Evolutionary conservation across 1,140 invertebrate genomes (phyloP).

Genomic region (Propsilocerus akamusi): DNA sequence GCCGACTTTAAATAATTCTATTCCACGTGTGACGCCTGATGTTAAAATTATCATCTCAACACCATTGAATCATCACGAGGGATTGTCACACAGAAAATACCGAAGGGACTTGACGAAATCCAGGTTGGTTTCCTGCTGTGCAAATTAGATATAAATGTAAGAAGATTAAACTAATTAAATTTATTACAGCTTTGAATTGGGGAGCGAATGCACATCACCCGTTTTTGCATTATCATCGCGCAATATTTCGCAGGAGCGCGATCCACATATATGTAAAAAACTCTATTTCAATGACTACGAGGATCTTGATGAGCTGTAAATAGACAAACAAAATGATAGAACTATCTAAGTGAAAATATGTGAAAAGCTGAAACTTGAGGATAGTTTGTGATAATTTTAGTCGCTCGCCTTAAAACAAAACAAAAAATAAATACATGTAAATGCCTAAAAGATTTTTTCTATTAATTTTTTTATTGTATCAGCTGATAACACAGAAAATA

Average conservation of each 20-base stretch:
- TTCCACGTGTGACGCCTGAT: constrained; percentile 1
- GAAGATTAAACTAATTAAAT: background rate
- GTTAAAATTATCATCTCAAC: constrained; percentile 16
- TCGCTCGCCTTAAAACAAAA: no score
- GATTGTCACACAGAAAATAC: constrained; percentile 8
- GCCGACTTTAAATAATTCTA: constrained; percentile 13
- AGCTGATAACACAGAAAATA: no score
- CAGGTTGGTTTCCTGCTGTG: background rate
- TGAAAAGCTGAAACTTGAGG: no score
- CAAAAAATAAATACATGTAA: no score
- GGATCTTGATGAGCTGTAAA: background rate
- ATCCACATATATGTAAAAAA: background rate
- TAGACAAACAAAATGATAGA: background rate
- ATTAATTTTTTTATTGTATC: no score
- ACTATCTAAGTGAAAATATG: background rate
- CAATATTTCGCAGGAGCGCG: background rate
- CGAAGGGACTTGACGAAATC: constrained; percentile 14
- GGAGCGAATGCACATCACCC: background rate
- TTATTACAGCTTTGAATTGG: background rate
- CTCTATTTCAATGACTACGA: background rate
- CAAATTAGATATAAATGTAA: no score
- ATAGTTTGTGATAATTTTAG: no score
- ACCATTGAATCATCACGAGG: constrained; percentile 12
- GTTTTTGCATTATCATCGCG: background rate
- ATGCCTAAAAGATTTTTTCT: no score